Base-by-base conservation (phyloP, 2,888 invertebrate genomes). In the Acronicta aceris region DNA sequence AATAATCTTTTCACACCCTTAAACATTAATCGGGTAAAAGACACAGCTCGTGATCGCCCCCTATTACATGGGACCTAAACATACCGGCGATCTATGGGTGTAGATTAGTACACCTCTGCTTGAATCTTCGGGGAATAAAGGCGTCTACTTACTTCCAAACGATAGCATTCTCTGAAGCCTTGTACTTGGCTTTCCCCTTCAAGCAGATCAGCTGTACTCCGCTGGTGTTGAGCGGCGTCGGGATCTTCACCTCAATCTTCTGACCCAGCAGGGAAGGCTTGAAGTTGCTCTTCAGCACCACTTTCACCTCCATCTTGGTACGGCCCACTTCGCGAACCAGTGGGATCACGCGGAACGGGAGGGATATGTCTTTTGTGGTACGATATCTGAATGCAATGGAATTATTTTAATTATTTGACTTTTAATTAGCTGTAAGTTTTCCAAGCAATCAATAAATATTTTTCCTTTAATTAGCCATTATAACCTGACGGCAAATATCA, bases 241-340 rank as follows among this genome's bases (percentile, higher is more conserved):
- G 99, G 78, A 99, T 99, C 90, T 99, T 98, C 36, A 99, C 99
- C 94, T 99, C 99, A 62, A 99, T 99, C 95, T 99, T 99, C 94
- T 99, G 99, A 0, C 99, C 99, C 17, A 99, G 95, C 48, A 99
- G 94, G 0, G 99, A 99, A 0, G 99, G 99, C 91, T 99, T 99
- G 93, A 99, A 99, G 95, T 99, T 99, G 63, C 99, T 99, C 95
- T 99, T 99, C 55, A 99, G 95, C 0, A 99, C 99, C 13, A 99
- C 99, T 89, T 99, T 99, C 0, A 99, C 99, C 90, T 99, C 99
- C 99, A 99, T 99, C 94, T 99, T 99, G 81, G 99, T 99, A 76
- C 99, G 97, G 0, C 99, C 99, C 4, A 99, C 99, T 91, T 99
- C 99, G 0, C 99, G 96, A 0, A 99, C 99, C 42, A 99, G 94